Evolutionary conservation across 2,113 vertebrate genomes (phyloP).

Genomic region (Nothocercus nigrocapillus): DNA sequence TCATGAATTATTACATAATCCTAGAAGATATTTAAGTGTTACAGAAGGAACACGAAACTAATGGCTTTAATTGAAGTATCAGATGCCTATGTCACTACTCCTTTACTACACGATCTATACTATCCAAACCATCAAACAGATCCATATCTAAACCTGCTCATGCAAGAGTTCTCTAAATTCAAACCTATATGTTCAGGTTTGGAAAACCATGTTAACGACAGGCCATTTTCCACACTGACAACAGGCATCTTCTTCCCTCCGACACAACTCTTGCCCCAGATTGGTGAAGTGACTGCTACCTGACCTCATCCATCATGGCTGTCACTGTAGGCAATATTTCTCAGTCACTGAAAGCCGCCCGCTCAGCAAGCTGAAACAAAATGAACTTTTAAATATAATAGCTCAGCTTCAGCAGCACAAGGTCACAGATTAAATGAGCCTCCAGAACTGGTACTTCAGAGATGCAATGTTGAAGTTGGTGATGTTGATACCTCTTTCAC

Average conservation of each 20-base stretch:
- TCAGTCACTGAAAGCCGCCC: rapidly evolving
- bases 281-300: background rate
- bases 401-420: background rate
- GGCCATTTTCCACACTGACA: background rate
- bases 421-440: background rate
- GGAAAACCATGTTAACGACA: background rate
- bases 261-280: background rate
- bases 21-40: background rate
- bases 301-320: background rate
- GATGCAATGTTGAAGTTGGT: background rate
- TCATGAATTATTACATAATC: background rate
- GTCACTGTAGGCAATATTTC: background rate
- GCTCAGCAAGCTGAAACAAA: background rate
- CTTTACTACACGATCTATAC: background rate
- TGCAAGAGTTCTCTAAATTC: background rate
- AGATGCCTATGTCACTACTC: background rate
- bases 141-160: background rate
- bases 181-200: background rate
- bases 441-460: background rate
- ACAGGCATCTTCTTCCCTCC: background rate
- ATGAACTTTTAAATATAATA: rapidly evolving
- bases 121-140: background rate
- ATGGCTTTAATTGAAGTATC: background rate
- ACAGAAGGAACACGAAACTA: background rate
- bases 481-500: background rate